A percentile compares a stretch with the other conserved stretches of the same genome.
Evolutionary conservation across 2,113 vertebrate genomes (phyloP).

Genomic region (Tachuris rubrigastra): DNA sequence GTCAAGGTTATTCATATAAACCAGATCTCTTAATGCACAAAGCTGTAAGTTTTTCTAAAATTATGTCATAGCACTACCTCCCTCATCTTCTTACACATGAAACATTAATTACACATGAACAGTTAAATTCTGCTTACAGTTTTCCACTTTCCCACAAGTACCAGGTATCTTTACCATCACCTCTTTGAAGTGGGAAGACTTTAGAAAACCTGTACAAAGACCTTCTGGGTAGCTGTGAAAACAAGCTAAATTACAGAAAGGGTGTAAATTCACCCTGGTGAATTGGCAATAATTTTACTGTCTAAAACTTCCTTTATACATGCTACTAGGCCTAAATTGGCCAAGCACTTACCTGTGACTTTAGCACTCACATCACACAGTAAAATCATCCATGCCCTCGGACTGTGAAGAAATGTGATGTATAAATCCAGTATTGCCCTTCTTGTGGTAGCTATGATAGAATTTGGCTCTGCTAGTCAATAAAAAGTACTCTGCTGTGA

Average conservation of each 20-base stretch:
- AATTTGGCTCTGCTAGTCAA: neutral
- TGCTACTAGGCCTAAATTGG: neutral
- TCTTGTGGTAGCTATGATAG: neutral
- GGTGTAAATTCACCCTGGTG: neutral
- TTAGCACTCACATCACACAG: neutral
- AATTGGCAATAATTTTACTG: neutral
- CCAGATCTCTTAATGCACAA: neutral
- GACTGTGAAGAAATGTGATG: neutral
- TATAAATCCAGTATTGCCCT: neutral
- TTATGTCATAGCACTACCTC: neutral
- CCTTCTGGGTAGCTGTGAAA: neutral
- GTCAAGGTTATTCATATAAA: neutral
- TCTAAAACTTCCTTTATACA: neutral
- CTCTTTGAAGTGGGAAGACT: neutral
- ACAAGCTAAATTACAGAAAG: neutral
- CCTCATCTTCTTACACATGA: neutral
- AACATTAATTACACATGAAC: no score
- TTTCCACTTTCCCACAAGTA: neutral
- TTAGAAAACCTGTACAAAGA: neutral
- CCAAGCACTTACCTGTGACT: neutral
- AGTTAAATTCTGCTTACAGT: neutral
- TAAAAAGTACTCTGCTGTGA: neutral
- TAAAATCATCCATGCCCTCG: neutral
- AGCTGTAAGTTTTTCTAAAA: neutral
- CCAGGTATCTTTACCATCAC: neutral